Base-by-base conservation (phyloP, 2,888 invertebrate species). In the Lithophane ornitopus region DNA sequence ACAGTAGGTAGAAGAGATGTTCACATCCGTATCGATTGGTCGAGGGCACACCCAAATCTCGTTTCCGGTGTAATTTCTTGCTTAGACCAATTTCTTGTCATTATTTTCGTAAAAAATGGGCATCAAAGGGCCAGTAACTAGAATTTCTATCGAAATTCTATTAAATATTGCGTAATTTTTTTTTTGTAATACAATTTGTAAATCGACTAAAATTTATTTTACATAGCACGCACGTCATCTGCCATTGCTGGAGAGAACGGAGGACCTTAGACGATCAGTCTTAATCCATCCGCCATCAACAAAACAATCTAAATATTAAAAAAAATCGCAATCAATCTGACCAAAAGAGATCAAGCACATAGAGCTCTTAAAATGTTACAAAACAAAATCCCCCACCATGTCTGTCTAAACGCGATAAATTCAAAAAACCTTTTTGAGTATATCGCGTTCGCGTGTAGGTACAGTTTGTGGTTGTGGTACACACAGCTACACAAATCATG, bases 1-100 rank as follows among this genome's bases (percentile, higher is more conserved):
- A 76, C 78, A 76, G 46, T 12, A 34, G 34, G 46, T 12, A 34
- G 34, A 46, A 70, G 70, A 44, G 76, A 76, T 76, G 44, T 52
- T 16, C 2, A 44, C 16, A 34, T 34, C 4, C 34, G 4, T 52
- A 52, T 9, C 54, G 12, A 54, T 12, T 54, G 1, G 12, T 66
- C 34, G 66, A 28, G 22, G 8, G 46, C 7, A 22, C 11, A 63
- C 41, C 26, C 14, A 14, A 26, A 41, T 26, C 19, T 58, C 11
- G 19, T 46, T 39, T 3, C 14, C 2, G 16, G 19, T 34, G 16
- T n/a, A 34, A 44, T 12, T 54, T 11, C 58, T n/a, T 28, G n/a
- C 12, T 26, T 12, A 54, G 4, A 56, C 6, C 14, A 26, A 56
- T 1, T 2, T 3, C 7, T 28, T 7, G 3, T 12, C 22, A 0